These are phyloP conservation scores for Furcifer pardalis DNA, from an alignment of 2,797 vertebrate genomes.

Conservation along the genomic window DNA sequence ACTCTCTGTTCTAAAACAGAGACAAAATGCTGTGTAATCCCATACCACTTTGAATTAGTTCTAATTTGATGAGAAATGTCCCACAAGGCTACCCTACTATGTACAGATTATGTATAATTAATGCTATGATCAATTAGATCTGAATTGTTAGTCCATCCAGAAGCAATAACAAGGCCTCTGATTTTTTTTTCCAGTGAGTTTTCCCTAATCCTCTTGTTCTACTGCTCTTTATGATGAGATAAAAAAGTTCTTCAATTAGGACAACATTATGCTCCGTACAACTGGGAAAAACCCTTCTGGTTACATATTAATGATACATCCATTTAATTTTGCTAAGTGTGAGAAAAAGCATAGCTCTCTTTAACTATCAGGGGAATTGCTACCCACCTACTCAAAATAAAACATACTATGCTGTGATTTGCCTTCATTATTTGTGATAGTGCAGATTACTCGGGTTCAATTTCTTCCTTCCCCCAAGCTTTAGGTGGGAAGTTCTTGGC, in stretches of 20 bases:
- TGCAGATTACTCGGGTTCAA: conserved; percentile 19
- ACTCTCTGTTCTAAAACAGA: conserved; percentile 61
- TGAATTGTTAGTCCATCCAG: conserved; percentile 68
- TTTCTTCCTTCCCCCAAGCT: too few species aligned
- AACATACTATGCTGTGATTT: conserved; percentile 15
- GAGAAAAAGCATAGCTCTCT: not conserved
- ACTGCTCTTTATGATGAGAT: conserved; percentile 51
- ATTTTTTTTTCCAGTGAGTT: conserved; percentile 69
- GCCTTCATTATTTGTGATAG: not conserved
- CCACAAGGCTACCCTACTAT: conserved; percentile 61
- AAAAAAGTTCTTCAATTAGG: conserved; percentile 61
- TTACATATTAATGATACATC: conserved; percentile 20
- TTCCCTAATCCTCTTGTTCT: conserved; percentile 63
- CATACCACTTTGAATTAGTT: conserved; percentile 63
- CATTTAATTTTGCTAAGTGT: not conserved
- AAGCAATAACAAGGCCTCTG: conserved; percentile 66
- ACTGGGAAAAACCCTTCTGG: conserved; percentile 13
- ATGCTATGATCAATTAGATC: conserved; percentile 71
- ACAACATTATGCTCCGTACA: conserved; percentile 26
- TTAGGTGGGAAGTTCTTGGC: too few species aligned
- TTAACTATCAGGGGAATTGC: not conserved
- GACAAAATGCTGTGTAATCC: conserved; percentile 60
- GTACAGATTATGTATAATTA: conserved; percentile 73
- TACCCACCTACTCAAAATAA: not conserved
- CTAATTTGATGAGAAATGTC: conserved; percentile 72